Percentiles rank a stretch among this genome's conserved stretches.
Evolutionary conservation across 1,140 invertebrate genomes (phyloP).

Genomic region (Capitella teleta): DNA sequence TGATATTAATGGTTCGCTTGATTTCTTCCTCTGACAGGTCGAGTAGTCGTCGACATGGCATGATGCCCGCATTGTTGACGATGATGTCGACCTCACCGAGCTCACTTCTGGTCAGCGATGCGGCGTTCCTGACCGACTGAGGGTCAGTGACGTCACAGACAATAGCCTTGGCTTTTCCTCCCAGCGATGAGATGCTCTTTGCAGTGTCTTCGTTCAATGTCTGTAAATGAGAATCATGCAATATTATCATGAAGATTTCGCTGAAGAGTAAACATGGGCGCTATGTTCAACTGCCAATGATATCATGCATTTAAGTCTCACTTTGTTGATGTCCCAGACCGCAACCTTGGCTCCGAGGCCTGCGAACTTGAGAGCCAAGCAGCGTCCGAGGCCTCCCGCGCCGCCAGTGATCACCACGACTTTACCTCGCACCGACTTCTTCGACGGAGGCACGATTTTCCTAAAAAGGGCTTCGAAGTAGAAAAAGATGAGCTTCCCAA

Average conservation of each 20-base stretch:
- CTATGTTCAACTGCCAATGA: too few species aligned
- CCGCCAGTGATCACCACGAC: slow-evolving; percentile 8
- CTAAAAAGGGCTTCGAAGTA: neutral
- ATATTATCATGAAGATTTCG: too few species aligned
- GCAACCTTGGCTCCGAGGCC: slow-evolving; percentile 70
- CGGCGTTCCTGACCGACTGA: slow-evolving; percentile 18
- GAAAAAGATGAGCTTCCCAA: neutral
- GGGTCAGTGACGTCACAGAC: slow-evolving; percentile 29
- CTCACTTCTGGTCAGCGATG: slow-evolving; percentile 49
- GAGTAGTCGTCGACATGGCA: slow-evolving; percentile 66
- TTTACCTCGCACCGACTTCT: neutral
- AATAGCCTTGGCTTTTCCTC: slow-evolving; percentile 21
- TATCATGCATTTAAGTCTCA: too few species aligned
- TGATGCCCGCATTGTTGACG: slow-evolving; percentile 87
- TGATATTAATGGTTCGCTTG: slow-evolving; percentile 52
- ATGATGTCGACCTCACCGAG: slow-evolving; percentile 76
- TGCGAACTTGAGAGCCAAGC: slow-evolving; percentile 66
- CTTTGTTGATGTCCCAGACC: slow-evolving; percentile 74
- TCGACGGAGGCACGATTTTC: neutral
- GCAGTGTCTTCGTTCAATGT: slow-evolving; percentile 2
- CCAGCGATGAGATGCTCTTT: neutral
- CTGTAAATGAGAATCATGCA: too few species aligned
- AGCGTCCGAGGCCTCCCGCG: slow-evolving; percentile 70
- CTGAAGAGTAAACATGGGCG: too few species aligned
- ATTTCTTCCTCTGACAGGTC: slow-evolving; percentile 65